These are phyloP conservation scores for Cephus spinipes DNA, from an alignment of 2,888 invertebrate genomes.

Conservation along the genomic window DNA sequence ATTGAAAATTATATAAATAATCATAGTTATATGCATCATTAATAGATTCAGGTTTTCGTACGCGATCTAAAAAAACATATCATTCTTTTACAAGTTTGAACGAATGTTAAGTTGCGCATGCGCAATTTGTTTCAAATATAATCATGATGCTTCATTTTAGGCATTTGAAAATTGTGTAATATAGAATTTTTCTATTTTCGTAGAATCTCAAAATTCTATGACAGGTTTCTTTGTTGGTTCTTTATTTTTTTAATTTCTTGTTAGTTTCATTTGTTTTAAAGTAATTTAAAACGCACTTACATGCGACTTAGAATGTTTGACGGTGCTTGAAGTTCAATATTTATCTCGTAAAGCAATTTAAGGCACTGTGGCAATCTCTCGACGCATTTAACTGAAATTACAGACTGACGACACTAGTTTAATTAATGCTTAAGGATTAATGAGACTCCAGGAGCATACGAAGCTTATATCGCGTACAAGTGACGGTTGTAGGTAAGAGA, in stretches of 20 bases:
- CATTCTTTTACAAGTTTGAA: background rate
- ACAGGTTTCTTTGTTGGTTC: background rate
- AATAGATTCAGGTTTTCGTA: background rate
- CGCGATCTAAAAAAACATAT: background rate
- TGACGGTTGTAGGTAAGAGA: background rate
- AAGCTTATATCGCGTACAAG: background rate
- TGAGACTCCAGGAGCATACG: background rate
- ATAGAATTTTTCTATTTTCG: background rate
- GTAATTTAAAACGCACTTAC: background rate
- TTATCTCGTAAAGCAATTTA: background rate
- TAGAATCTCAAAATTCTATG: background rate
- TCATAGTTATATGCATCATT: background rate
- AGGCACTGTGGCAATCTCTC: background rate
- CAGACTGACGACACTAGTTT: slow-evolving; percentile 42
- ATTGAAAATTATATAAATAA: background rate
- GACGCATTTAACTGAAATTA: slow-evolving; percentile 21
- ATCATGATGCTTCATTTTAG: background rate
- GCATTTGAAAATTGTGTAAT: background rate
- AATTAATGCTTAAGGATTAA: slow-evolving; percentile 21
- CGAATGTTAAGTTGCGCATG: background rate
- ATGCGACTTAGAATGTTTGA: background rate
- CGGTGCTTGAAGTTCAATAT: background rate
- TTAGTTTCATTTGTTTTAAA: background rate
- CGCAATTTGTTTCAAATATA: background rate
- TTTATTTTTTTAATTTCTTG: background rate